Evolutionary conservation across 2,888 invertebrate genomes (phyloP), one percentile per base, ranked within the genome.

Genomic region (Hypena proboscidalis): DNA sequence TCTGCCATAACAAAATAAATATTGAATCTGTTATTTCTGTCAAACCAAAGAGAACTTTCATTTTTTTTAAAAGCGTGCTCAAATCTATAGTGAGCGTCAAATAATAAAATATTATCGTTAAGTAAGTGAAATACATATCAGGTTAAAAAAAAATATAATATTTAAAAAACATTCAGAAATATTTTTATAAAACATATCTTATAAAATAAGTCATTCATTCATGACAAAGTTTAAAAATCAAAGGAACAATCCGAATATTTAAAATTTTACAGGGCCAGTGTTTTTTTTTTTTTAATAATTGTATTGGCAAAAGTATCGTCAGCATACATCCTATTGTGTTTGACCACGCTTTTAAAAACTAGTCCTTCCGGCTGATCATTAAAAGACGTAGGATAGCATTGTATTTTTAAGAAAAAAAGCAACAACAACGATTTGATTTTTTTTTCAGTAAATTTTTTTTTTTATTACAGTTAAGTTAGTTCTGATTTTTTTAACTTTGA

Each of bases 11-110:
- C 43, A 34, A 32, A 21, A 39, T 40, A 10, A 48, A 40, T 55
- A n/a, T n/a, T n/a, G n/a, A n/a, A n/a, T 58, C 56, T 58, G 45
- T 60, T 39, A 46, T 61, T 59, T 61, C 59, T 61, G 58, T 59
- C 52, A 36, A 57, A 63, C 61, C 61, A 64, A 64, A 61, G 62
- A 62, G 38, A 56, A 46, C 39, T 54, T 59, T 42, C 43, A 57
- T 47, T 58, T 43, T 55, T 40, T 60, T 55, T 62, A 55, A 55
- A 52, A 54, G 52, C 55, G 60, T 63, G 60, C 23, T 59, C 49
- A 59, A 46, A 46, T 41, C 11, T 50, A 46, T 9, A 46, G 44
- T 8, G 33, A 29, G 19, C 9, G 11, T 9, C 1, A 21, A 17
- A 17, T 5, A 4, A 4, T 17, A 5, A 17, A 17, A 17, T n/a